Evolutionary conservation across 2,888 invertebrate genomes (phyloP).

Genomic region (Phalangium opilio): DNA sequence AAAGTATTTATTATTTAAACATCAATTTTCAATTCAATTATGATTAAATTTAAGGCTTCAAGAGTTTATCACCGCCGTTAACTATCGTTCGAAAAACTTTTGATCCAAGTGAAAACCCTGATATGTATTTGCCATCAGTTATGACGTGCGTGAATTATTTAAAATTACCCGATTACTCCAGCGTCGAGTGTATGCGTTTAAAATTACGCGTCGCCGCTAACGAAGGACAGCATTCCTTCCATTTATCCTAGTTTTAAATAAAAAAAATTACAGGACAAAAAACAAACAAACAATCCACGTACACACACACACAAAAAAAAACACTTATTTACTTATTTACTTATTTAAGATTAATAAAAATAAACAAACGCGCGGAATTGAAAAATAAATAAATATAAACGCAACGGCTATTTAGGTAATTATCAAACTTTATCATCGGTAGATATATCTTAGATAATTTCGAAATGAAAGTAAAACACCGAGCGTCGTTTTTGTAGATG

Average conservation of each 20-base stretch:
- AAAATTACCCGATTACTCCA: slow-evolving; percentile 96
- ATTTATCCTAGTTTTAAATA: slow-evolving; percentile 52
- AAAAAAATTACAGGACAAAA: slow-evolving; percentile 1
- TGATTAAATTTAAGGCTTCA: slow-evolving; percentile 49
- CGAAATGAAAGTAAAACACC: no score
- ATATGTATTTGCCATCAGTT: slow-evolving; percentile 95
- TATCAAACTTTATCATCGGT: no score
- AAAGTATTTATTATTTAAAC: not conserved
- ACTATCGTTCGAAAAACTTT: slow-evolving; percentile 94
- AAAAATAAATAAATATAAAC: no score
- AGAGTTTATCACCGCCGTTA: slow-evolving; percentile 81
- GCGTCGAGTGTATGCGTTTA: slow-evolving; percentile 79
- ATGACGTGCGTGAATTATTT: slow-evolving; percentile 99
- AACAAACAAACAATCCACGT: no score
- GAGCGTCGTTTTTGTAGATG: no score
- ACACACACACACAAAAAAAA: no score
- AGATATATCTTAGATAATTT: no score
- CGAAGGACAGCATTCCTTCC: slow-evolving; percentile 96
- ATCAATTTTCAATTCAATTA: slow-evolving; percentile 5
- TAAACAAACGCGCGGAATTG: no score
- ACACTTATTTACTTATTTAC: no score
- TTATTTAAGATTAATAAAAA: no score
- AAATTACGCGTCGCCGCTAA: slow-evolving; percentile 79
- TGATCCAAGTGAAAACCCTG: slow-evolving; percentile 79
- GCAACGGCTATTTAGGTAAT: no score